Conservation (phyloP, 2,797 vertebrate species). For the Gymnopithys bicolor region DNA sequence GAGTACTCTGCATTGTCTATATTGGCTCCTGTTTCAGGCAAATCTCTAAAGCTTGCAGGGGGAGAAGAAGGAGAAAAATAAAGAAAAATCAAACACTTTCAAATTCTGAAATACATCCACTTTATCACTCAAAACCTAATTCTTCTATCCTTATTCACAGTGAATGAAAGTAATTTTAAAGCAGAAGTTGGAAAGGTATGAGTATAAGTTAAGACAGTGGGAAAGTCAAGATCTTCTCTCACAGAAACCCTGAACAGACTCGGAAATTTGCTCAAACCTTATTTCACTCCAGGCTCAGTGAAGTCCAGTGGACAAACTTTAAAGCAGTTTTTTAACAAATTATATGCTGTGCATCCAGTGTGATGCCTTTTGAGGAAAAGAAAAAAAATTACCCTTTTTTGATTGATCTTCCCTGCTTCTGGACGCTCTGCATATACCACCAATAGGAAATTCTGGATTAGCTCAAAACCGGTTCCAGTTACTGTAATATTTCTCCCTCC, state of each 20-base stretch:
- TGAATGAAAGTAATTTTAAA: not conserved
- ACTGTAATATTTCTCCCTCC: slow-evolving; percentile 92
- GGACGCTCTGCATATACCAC: slow-evolving; percentile 76
- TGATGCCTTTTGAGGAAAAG: not conserved
- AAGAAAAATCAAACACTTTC: not conserved
- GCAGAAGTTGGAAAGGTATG: not conserved
- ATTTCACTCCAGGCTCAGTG: not conserved
- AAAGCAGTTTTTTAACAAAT: not conserved
- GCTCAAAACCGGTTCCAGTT: slow-evolving; percentile 87
- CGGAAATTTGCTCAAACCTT: not conserved
- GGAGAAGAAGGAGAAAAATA: not conserved
- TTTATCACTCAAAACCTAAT: not conserved
- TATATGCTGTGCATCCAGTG: not conserved
- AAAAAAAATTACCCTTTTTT: slow-evolving; percentile 53
- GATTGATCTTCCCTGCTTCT: slow-evolving; percentile 50
- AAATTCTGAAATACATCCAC: not conserved
- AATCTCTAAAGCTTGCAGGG: not conserved
- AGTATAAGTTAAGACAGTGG: not conserved
- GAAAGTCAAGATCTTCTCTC: not conserved
- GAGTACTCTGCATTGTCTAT: not conserved
- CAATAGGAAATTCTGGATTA: slow-evolving; percentile 81
- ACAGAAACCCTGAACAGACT: not conserved
- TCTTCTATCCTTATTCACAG: not conserved
- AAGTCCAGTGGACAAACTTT: not conserved
- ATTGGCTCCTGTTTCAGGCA: not conserved